Percentiles rank a stretch among this genome's conserved stretches.
These are phyloP conservation scores for Sturmia bella DNA, from an alignment of 2,888 invertebrate genomes.

Conservation along the genomic window DNA sequence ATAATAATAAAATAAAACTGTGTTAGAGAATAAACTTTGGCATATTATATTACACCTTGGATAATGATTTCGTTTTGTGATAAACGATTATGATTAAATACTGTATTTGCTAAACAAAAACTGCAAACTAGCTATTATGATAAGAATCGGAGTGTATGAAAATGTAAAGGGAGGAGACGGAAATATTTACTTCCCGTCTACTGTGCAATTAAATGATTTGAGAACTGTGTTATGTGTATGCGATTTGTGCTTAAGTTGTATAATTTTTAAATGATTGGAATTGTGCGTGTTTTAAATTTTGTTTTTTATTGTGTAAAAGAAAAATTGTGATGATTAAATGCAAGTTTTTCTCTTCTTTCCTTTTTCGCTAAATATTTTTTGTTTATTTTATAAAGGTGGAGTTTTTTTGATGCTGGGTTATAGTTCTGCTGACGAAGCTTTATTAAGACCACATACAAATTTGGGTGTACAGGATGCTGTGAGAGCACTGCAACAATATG, in stretches of 20 bases:
- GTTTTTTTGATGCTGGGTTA: slow-evolving; percentile 94
- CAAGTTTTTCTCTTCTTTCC: neutral
- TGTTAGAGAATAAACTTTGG: slow-evolving; percentile 23
- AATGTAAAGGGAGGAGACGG: neutral
- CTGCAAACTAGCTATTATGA: slow-evolving; percentile 13
- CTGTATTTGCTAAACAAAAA: slow-evolving; percentile 25
- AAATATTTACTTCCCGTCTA: neutral
- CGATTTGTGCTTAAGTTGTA: slow-evolving; percentile 11
- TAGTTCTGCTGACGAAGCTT: slow-evolving; percentile 93
- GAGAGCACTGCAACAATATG: slow-evolving; percentile 90
- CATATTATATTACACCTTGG: slow-evolving; percentile 57
- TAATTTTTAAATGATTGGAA: slow-evolving; percentile 44
- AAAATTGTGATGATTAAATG: neutral
- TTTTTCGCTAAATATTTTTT: slow-evolving; percentile 2
- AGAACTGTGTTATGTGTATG: neutral
- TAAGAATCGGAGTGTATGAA: neutral
- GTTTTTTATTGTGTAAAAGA: slow-evolving; percentile 1
- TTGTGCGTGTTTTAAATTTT: slow-evolving; percentile 51
- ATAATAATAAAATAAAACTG: slow-evolving; percentile 1
- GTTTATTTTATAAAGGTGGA: slow-evolving; percentile 84
- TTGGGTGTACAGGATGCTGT: slow-evolving; percentile 93
- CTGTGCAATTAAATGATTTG: slow-evolving; percentile 3
- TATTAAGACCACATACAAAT: slow-evolving; percentile 91
- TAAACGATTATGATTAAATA: slow-evolving; percentile 68
- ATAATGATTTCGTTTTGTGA: slow-evolving; percentile 64